Evolutionary conservation across 2,113 vertebrate species (phyloP), one percentile per base, ranked within the genome.

Genomic region (Hiodon alosoides): DNA sequence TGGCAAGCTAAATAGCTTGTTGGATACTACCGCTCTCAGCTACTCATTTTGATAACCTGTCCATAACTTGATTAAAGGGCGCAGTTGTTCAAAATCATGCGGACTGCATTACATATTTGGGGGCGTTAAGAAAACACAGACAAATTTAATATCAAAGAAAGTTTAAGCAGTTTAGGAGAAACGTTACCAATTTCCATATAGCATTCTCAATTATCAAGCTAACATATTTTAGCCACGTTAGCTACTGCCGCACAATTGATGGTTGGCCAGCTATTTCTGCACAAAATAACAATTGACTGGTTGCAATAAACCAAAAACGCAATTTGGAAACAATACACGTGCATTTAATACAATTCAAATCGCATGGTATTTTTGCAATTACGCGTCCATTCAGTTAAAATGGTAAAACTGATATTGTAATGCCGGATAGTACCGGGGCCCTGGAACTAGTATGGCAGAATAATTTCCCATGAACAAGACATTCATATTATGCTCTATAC

Each of bases 371-470:
- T 17, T n/a, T 14, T 64, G 3, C 7, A 4, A 16, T 64, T 16
- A 64, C 3, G 7, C 14, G n/a, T 4, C 14, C 14, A 9, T 53
- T 51, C 48, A 51, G 52, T 69, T 69, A 53, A 14, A 69, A 69
- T 52, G 13, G 14, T 52, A 57, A 67, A 55, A 58, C 62, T 64
- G 70, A 77, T 61, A 72, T 70, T 68, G 58, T 51, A 79, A 81
- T 78, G 85, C 78, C 78, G 81, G 79, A 82, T 72, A 78, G 76
- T 78, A 75, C 78, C 67, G 66, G 6, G 50, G 75, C 70, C 79
- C 87, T 0, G 85, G 83, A 89, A 77, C 83, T 73, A 87, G 91
- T 16, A 90, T 91, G 76, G 71, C 2, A 46, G 0, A 60, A 57
- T n/a, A 2, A 68, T 6, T 6, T 64, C 3, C 1, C 7, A 10